These are phyloP conservation scores for Rhinolophus ferrumequinum DNA, from an alignment of 2,113 vertebrate species.

Conservation along the genomic window DNA sequence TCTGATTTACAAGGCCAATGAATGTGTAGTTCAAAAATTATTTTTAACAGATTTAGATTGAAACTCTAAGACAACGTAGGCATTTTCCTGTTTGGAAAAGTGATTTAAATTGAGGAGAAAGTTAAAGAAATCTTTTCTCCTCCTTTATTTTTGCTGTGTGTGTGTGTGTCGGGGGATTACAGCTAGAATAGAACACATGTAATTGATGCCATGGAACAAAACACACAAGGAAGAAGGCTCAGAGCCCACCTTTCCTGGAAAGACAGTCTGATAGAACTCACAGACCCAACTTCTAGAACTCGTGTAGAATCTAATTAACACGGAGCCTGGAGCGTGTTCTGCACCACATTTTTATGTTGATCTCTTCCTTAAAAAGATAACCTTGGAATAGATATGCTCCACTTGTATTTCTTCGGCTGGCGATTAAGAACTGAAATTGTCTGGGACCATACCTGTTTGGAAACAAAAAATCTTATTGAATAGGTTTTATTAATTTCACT, in stretches of 20 bases:
- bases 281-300: background rate
- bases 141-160: background rate
- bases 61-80: background rate
- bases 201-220: background rate
- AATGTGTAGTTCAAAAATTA: background rate
- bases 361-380: background rate
- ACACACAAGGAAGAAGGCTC: background rate
- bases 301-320: background rate
- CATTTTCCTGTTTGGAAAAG: background rate
- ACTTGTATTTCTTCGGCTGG: no score
- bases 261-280: background rate
- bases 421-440: background rate
- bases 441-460: background rate
- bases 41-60: background rate
- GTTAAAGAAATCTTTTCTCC: background rate
- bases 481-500: background rate
- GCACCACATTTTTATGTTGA: background rate
- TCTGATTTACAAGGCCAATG: background rate
- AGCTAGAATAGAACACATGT: background rate
- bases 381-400: background rate
- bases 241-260: background rate
- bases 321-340: no score
- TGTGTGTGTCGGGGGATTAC: no score
- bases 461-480: background rate
- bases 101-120: background rate